phyloP scores from a whole-genome alignment of 1,140 invertebrate species.

The Cotesia vestalis region DNA sequence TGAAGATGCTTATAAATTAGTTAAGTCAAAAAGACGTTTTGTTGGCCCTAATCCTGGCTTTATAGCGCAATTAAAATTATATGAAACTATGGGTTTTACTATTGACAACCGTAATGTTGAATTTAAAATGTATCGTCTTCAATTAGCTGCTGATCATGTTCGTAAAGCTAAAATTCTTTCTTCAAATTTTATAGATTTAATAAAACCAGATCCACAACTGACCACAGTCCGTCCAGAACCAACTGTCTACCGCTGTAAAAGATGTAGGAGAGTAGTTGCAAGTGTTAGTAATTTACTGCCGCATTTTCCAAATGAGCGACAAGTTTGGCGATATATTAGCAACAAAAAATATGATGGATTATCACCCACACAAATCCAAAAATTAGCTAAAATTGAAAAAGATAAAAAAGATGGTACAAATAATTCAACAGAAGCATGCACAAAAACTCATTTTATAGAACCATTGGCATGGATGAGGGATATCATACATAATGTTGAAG shows the following conservation, averaged over 20 bases:
- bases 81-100: constrained; percentile 77
- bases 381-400: constrained; percentile 44
- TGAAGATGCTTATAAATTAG: constrained; percentile 74
- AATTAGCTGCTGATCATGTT: constrained; percentile 81
- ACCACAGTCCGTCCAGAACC: constrained; percentile 80
- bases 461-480: constrained; percentile 84
- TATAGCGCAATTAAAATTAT: constrained; percentile 78
- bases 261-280: constrained; percentile 81
- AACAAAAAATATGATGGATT: constrained; percentile 47
- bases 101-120: constrained; percentile 77
- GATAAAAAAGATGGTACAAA: constrained; percentile 49
- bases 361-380: constrained; percentile 44
- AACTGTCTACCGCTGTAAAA: constrained; percentile 81
- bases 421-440: constrained; percentile 66
- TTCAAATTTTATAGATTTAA: constrained; percentile 76
- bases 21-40: constrained; percentile 73
- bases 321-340: constrained; percentile 64
- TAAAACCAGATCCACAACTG: constrained; percentile 83
- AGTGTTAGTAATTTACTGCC: constrained; percentile 79
- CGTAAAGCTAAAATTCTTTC: constrained; percentile 85
- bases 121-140: constrained; percentile 80
- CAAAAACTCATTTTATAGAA: constrained; percentile 80
- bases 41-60: constrained; percentile 80
- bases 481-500: constrained; percentile 74
- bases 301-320: constrained; percentile 69